Evolutionary conservation across 2,113 vertebrate genomes (phyloP), one percentile per base, ranked within the genome.

Genomic region (Daboia siamensis): DNA sequence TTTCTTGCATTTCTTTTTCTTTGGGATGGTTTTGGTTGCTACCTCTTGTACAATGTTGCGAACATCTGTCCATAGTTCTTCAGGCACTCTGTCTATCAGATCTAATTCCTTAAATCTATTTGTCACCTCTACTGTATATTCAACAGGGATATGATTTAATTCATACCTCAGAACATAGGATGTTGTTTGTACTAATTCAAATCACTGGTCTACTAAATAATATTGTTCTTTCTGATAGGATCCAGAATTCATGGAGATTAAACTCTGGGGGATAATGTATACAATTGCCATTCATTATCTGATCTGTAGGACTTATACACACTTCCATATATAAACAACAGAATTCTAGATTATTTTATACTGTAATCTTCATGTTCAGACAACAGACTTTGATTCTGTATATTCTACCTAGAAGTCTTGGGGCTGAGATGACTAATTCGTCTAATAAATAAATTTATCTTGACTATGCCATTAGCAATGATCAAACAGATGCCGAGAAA

Each of bases 401-500:
- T 80, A 21, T 80, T 80, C 17, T 80, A 17, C 74, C 74, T 44
- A 39, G 33, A 80, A 8, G 6, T 39, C 17, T 80, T 80, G 74
- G 74, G 33, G 21, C 15, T 39, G 74, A 80, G 33, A 9, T 39
- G 69, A 80, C 6, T 80, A 39, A 80, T 80, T 17, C n/a, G 39
- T 80, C 69, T 80, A 80, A 80, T 39, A 80, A 33, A 74, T 74
- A 39, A 8, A 80, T 91, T 87, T 93, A n/a, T 21, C 94, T 96
- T 51, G 4, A 20, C 39, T 61, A 2, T 64, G 13, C 61, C 80
- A 54, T 94, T 86, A 5, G 0, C 54, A 26, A 91, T 52, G 46
- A 91, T 80, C 90, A 93, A 96, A 21, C 55, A 88, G 39, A 26
- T 85, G 54, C 86, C 93, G 59, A 44, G 5, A 90, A 57, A 64